Conservation (phyloP, 2,797 vertebrate genomes). For the Lacerta viridis region DNA sequence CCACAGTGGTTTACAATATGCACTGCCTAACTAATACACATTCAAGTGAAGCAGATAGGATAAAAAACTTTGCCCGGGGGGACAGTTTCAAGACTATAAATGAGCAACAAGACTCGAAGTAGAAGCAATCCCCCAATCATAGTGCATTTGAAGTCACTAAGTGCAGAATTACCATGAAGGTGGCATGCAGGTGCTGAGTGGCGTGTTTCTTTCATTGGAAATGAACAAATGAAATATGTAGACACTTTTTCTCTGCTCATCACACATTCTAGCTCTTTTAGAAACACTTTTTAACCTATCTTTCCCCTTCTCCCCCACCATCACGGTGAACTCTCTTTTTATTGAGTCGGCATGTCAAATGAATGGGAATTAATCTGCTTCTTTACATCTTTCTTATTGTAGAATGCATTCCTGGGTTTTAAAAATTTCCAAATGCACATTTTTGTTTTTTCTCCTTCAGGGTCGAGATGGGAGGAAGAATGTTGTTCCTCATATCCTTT, state of each 20-base stretch:
- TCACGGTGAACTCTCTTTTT: neutral
- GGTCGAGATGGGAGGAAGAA: conserved; percentile 87
- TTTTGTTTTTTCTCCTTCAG: conserved; percentile 77
- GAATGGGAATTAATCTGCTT: neutral
- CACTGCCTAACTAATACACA: neutral
- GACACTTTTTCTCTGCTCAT: neutral
- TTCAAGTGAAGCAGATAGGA: neutral
- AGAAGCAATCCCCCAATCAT: neutral
- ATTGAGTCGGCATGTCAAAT: neutral
- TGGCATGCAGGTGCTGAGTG: neutral
- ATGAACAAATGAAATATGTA: neutral
- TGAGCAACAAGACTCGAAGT: too few species aligned
- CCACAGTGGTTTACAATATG: neutral
- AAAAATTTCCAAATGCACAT: neutral
- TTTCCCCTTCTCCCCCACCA: neutral
- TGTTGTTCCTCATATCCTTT: conserved; percentile 88
- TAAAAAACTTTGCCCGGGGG: neutral
- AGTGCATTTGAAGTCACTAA: neutral
- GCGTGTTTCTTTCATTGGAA: neutral
- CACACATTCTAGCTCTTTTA: neutral
- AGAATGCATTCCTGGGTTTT: neutral
- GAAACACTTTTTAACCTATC: neutral
- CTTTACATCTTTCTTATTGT: neutral
- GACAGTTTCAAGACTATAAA: neutral
- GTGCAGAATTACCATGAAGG: neutral